phyloP scores from a whole-genome alignment of 2,797 vertebrate species.

The Falco rusticolus region DNA sequence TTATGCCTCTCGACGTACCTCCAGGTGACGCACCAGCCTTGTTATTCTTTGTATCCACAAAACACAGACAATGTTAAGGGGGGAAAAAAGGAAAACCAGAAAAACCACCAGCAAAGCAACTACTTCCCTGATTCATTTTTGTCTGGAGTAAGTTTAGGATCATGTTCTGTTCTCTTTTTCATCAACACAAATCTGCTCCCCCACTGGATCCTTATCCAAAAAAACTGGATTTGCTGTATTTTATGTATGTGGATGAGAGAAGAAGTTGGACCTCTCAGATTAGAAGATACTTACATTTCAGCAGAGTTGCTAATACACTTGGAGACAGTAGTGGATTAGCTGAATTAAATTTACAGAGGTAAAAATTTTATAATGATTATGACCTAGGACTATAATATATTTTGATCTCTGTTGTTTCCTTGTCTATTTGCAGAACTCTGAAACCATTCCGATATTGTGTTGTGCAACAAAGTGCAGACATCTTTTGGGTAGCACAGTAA shows the following conservation, averaged over 20 bases:
- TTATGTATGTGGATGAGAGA: neutral
- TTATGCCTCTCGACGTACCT: neutral
- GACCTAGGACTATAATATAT: neutral
- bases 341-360: neutral
- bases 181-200: neutral
- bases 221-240: neutral
- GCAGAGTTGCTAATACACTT: neutral
- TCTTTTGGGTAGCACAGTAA: neutral
- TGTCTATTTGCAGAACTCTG: neutral
- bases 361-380: neutral
- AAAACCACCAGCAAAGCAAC: neutral
- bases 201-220: neutral
- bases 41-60: neutral
- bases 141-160: neutral
- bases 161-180: neutral
- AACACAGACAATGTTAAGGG: neutral
- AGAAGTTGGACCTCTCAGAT: neutral
- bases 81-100: neutral
- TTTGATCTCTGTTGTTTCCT: neutral
- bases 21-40: neutral
- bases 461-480: neutral
- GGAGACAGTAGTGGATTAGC: neutral
- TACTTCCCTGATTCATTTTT: neutral
- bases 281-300: neutral
- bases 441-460: neutral